Evolutionary conservation across 2,888 invertebrate species (phyloP), one percentile per base, ranked within the genome.

Genomic region (Mythimna pallens): DNA sequence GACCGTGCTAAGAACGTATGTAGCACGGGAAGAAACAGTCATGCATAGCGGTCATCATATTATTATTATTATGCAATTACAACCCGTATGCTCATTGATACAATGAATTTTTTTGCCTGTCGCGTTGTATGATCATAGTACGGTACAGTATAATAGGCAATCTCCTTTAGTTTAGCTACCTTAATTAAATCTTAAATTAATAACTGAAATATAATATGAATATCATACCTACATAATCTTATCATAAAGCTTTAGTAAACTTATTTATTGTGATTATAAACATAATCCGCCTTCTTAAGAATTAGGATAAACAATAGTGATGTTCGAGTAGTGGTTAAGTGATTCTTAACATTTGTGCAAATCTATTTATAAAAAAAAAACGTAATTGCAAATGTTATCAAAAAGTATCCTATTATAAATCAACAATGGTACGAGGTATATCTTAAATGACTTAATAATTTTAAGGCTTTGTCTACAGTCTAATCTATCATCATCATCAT

Each of bases 101-200:
- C 34, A 14, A 43, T 43, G 7, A 30, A 1, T 12, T 40, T 47
- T 5, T 17, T 47, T 14, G 14, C 14, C 4, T 43, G 12, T 47
- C 14, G 14, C 5, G 14, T 47, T 47, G 14, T 47, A 17, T 47
- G 12, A 17, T 47, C 14, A 14, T 47, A 14, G 43, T 0, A 14
- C 5, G 14, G 6, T 47, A 47, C 17, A 7, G 7, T 20, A 20
- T 6, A 47, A 7, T 47, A 20, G 17, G 43, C 43, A 14, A 43
- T 20, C 47, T 47, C 47, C 17, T 17, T 7, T 66, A 61, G 8
- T 52, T 70, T 63, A 17, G 22, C n/a, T 59, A 34, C 52, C 36
- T 67, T 74, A 75, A 54, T 22, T 70, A 12, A 65, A 67, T 36
- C 12, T 66, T 57, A 70, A 3, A 64, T 3, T 59, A 69, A 54